Conservation (phyloP, 2,113 vertebrate genomes). For the Mesoclemmys tuberculata region DNA sequence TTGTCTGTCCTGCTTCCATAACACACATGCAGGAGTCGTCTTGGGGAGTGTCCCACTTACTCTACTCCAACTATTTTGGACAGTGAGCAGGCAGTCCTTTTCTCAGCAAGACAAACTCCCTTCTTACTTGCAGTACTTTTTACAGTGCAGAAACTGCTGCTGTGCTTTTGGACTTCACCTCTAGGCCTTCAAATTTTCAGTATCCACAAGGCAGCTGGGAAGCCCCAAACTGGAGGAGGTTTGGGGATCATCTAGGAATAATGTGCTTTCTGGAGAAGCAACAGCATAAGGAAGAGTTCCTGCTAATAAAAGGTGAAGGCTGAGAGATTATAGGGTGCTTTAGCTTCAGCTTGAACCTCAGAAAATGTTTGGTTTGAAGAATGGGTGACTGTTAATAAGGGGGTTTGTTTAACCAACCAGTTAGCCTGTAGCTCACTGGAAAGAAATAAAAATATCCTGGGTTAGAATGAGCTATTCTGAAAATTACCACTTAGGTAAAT, state of each 20-base stretch:
- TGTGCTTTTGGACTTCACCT: neutral
- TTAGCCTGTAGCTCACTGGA: neutral
- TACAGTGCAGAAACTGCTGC: neutral
- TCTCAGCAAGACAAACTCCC: neutral
- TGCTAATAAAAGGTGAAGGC: neutral
- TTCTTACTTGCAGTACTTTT: neutral
- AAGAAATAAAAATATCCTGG: neutral
- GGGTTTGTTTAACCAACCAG: neutral
- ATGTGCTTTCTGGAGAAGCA: accelerated
- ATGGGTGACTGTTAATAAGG: neutral
- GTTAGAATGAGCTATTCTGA: neutral
- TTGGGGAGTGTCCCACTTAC: neutral
- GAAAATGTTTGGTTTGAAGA: neutral
- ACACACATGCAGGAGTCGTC: neutral
- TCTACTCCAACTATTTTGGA: neutral
- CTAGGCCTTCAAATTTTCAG: neutral
- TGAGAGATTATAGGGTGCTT: neutral
- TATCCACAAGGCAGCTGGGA: neutral
- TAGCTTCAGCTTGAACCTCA: neutral
- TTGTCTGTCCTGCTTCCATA: neutral
- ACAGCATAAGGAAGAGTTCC: neutral
- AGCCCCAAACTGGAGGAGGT: neutral
- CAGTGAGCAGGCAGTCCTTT: neutral
- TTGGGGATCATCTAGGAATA: neutral
- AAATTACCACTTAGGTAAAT: neutral